phyloP scores from a whole-genome alignment of 2,888 invertebrate genomes.

The Fragum fragum region DNA sequence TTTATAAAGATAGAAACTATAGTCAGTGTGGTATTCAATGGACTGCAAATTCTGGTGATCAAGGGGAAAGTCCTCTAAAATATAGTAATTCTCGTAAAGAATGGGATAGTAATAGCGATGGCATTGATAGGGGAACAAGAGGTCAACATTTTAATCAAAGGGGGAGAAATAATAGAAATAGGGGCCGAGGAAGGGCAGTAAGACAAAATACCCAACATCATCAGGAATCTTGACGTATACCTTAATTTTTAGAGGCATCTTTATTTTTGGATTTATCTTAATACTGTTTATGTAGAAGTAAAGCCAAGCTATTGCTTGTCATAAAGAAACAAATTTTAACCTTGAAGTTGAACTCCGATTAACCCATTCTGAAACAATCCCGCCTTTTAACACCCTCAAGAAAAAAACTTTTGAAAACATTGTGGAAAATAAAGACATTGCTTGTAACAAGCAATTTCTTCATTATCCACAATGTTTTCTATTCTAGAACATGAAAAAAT shows the following conservation, averaged over 20 bases:
- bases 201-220: neutral
- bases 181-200: slow-evolving; percentile 33
- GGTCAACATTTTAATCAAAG: neutral
- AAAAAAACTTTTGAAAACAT: too few species aligned
- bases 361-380: too few species aligned
- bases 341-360: too few species aligned
- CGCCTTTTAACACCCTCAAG: too few species aligned
- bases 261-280: too few species aligned
- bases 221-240: neutral
- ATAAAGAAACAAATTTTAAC: too few species aligned
- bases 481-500: too few species aligned
- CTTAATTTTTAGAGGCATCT: neutral
- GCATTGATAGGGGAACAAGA: neutral
- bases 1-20: slow-evolving; percentile 23
- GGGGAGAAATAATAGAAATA: slow-evolving; percentile 12
- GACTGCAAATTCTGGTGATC: neutral
- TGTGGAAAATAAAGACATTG: too few species aligned
- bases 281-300: too few species aligned
- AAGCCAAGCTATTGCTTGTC: too few species aligned
- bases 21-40: neutral
- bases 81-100: neutral
- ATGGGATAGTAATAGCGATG: neutral
- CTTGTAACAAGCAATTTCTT: too few species aligned
- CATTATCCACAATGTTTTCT: too few species aligned
- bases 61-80: neutral